Evolutionary conservation across 2,113 vertebrate genomes (phyloP).

Genomic region (Syngnathus scovelli): DNA sequence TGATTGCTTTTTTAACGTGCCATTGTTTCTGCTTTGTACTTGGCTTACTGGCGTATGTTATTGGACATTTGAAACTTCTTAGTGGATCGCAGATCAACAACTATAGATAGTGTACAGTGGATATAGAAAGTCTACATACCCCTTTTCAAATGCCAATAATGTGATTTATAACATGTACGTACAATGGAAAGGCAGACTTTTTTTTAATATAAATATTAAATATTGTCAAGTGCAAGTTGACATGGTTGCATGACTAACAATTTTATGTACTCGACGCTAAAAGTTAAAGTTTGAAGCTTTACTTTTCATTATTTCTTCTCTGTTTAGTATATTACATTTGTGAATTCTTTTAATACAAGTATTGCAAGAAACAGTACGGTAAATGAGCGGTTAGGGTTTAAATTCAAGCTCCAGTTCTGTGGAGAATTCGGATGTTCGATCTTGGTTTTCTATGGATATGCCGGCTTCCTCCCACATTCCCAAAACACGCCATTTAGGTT

Average conservation of each 20-base stretch:
- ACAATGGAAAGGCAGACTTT: neutral
- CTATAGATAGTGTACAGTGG: neutral
- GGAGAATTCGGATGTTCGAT: too few relatives aligned
- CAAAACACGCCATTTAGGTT: too few relatives aligned
- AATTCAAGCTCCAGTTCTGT: too few relatives aligned
- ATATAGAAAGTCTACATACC: neutral
- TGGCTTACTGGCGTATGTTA: slow-evolving; percentile 51
- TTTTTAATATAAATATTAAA: neutral
- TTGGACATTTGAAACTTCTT: slow-evolving; percentile 52
- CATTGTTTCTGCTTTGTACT: slow-evolving; percentile 56
- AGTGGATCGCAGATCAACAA: neutral
- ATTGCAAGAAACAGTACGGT: too few relatives aligned
- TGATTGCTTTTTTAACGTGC: slow-evolving; percentile 71
- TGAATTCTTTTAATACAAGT: too few relatives aligned
- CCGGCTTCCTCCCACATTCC: too few relatives aligned
- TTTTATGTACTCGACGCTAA: neutral
- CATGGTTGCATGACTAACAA: neutral
- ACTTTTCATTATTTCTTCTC: too few relatives aligned
- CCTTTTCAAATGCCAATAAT: neutral
- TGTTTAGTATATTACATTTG: too few relatives aligned
- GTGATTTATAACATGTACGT: neutral
- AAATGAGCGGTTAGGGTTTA: too few relatives aligned
- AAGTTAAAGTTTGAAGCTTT: too few relatives aligned
- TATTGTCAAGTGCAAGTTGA: neutral
- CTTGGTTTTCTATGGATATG: too few relatives aligned